Conservation (phyloP, 2,113 vertebrate genomes). For the Excalfactoria chinensis region DNA sequence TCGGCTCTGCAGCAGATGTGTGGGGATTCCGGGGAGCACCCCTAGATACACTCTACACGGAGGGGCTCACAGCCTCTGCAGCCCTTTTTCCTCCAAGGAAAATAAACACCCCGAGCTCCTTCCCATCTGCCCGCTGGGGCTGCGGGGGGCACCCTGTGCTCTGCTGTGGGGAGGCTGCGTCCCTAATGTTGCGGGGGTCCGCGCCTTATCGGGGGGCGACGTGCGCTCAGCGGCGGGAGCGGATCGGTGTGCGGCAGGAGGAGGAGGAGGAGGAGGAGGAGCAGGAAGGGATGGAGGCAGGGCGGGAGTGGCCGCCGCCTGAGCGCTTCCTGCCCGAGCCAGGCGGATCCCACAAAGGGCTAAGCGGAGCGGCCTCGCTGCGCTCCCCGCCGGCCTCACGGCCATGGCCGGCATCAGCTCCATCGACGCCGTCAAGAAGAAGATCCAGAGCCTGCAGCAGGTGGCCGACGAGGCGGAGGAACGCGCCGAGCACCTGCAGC, state of each 20-base stretch:
- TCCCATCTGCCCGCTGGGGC: accelerated
- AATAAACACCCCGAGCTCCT: background rate
- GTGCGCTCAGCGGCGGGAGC: background rate
- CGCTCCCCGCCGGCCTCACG: background rate
- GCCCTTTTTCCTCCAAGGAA: background rate
- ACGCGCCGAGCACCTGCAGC: constrained; percentile 80
- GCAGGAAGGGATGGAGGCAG: constrained; percentile 62
- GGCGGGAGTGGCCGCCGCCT: constrained; percentile 33
- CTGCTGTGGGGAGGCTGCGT: no score
- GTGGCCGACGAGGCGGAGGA: constrained; percentile 85
- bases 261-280: background rate
- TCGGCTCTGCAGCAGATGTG: background rate
- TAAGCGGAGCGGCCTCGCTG: background rate
- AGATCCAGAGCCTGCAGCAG: constrained; percentile 87
- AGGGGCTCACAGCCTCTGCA: background rate
- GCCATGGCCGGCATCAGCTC: constrained; percentile 74
- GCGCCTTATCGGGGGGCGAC: no score
- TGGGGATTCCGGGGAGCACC: accelerated
- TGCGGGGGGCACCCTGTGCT: background rate
- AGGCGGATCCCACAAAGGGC: constrained; percentile 42
- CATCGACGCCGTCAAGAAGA: constrained; percentile 85
- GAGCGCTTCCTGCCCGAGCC: constrained; percentile 46
- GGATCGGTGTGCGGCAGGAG: background rate
- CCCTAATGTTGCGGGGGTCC: accelerated
- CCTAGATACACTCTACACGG: accelerated